A percentile compares a stretch with the other conserved stretches of the same genome.
These are phyloP conservation scores for Drosophila melanosoma DNA, from an alignment of 2,888 invertebrate species.

Conservation along the genomic window DNA sequence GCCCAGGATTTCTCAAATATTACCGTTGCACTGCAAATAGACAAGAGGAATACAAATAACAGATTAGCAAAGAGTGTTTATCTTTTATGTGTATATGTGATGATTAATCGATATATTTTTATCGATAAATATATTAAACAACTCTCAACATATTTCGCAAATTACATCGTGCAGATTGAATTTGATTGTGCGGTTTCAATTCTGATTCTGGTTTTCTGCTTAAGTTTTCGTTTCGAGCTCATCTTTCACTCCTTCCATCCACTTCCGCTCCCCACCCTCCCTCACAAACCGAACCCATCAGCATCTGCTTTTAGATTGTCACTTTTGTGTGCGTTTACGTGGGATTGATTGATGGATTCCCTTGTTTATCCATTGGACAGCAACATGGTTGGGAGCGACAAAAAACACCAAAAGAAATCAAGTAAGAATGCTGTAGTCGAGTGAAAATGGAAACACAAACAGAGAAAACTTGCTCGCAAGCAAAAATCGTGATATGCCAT, in stretches of 20 bases:
- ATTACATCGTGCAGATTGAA: constrained; percentile 33
- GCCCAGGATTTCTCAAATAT: not conserved
- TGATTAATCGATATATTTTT: not conserved
- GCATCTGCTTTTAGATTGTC: constrained; percentile 56
- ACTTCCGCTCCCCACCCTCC: not conserved
- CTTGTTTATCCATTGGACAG: constrained; percentile 71
- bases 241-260: not conserved
- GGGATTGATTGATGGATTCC: constrained; percentile 74
- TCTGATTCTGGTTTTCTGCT: not conserved
- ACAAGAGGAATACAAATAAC: not conserved
- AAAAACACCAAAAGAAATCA: not conserved
- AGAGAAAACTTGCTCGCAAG: constrained; percentile 11
- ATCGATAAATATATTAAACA: not conserved
- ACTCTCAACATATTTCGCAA: not conserved
- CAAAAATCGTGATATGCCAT: constrained; percentile 61
- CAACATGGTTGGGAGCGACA: constrained; percentile 39
- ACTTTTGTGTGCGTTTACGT: constrained; percentile 71
- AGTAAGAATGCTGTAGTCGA: too few species aligned
- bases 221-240: constrained; percentile 9
- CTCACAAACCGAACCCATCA: not conserved
- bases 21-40: constrained; percentile 37
- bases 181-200: constrained; percentile 12
- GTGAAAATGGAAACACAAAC: constrained; percentile 13
- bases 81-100: not conserved
- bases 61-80: not conserved